Conservation (phyloP, 2,113 vertebrate species). For the Calidris pygmaea region DNA sequence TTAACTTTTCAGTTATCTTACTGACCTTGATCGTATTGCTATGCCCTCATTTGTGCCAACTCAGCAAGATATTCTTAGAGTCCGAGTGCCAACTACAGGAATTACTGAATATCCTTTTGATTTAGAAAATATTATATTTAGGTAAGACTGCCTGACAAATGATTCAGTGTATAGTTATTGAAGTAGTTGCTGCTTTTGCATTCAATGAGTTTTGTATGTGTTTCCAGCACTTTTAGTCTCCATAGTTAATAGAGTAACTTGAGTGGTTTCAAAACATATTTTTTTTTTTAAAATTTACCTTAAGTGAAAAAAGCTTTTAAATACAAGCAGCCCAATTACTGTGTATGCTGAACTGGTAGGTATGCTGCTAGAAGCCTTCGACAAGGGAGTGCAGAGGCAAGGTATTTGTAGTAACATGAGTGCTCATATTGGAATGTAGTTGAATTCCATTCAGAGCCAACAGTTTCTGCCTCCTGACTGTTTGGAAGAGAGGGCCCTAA, state of each 20-base stretch:
- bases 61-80: slow-evolving; percentile 82
- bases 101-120: slow-evolving; percentile 86
- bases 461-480: neutral
- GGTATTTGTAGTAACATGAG: neutral
- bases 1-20: slow-evolving; percentile 77
- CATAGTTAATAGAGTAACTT: neutral
- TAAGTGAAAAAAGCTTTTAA: neutral
- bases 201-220: neutral
- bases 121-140: slow-evolving; percentile 80
- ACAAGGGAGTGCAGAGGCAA: neutral
- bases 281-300: neutral
- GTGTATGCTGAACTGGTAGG: neutral
- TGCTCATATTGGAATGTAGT: neutral
- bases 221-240: neutral
- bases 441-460: neutral
- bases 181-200: neutral
- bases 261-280: neutral
- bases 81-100: slow-evolving; percentile 81
- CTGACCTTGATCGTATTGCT: slow-evolving; percentile 78
- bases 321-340: neutral
- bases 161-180: neutral
- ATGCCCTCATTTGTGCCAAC: slow-evolving; percentile 72
- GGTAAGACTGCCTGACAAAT: slow-evolving; percentile 63
- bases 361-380: neutral
- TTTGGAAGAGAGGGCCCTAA: neutral